Base-by-base conservation (phyloP, 2,113 vertebrate species). In the Cynocephalus volans region DNA sequence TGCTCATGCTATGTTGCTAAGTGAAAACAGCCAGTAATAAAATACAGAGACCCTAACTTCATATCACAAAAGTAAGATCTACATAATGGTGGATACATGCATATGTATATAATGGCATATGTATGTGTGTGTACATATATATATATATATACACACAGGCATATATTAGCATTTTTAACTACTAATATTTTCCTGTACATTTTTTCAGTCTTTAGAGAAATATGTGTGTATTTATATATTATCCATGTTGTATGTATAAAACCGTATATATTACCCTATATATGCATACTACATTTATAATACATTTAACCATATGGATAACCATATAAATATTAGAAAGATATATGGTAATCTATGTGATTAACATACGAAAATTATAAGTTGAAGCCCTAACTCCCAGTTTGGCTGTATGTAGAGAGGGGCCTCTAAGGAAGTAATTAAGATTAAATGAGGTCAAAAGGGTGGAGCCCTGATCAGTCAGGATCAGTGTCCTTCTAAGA, bases 191-290 rank as follows among this genome's bases (percentile, higher is more conserved):
- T 48, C 31, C 33, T 72, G 33, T 62, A 23, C 17, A 17, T 92
- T 85, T 91, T 96, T 82, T 64, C 75, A 54, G 26, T 23, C 62
- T n/a, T 70, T 48, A 17, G 69, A 73, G 69, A 76, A 65, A n/a
- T 60, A 24, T 19, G 4, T 36, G 1, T 56, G 58, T 73, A 6
- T 81, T 28, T 69, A 23, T 45, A 62, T 64, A 88, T 64, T 70
- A 52, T 36, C 54, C 41, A 85, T 60, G 77, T 45, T 15, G 26
- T 23, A n/a, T 12, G 24, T 36, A 28, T 23, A 89, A 54, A 90
- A 24, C 6, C 19, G 56, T 24, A 54, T 69, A 13, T 60, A 6
- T 85, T 56, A n/a, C 10, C 26, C 8, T 84, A 41, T 58, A 84
- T 77, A 15, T 41, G 18, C 7, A 41, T 21, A 45, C 26, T 23